A percentile compares a stretch with the other conserved stretches of the same genome.
phyloP scores from a whole-genome alignment of 2,797 vertebrate species.

The Poeciliopsis infans region DNA sequence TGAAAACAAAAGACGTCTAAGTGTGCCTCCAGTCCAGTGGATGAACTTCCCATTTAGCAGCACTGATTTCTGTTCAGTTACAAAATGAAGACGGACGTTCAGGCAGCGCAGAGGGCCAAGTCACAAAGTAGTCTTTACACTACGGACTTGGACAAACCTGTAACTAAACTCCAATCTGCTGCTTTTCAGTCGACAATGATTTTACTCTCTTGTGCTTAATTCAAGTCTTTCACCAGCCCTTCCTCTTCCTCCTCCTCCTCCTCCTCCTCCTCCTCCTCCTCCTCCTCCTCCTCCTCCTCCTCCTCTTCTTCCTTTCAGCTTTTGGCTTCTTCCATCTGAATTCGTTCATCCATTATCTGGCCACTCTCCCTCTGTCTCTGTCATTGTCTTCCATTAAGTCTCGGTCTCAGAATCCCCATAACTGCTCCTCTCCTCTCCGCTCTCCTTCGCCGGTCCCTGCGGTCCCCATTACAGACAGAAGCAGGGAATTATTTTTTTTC shows the following conservation, averaged over 20 bases:
- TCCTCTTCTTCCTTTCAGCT: not conserved
- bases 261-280: too few relatives aligned
- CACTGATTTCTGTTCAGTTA: not conserved
- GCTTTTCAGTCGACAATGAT: not conserved
- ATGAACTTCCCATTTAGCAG: not conserved
- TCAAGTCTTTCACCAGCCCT: not conserved
- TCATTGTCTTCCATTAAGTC: slow-evolving; percentile 34
- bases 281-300: not conserved
- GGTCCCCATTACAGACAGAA: slow-evolving; percentile 53
- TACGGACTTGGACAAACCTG: not conserved
- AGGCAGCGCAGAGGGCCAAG: not conserved
- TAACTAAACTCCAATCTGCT: slow-evolving; percentile 7
- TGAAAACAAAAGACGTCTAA: not conserved
- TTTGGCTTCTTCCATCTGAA: not conserved
- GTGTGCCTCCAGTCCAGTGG: not conserved
- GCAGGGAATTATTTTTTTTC: slow-evolving; percentile 14
- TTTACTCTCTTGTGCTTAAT: not conserved
- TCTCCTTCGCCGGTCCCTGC: slow-evolving; percentile 44
- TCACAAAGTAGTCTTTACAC: slow-evolving; percentile 1
- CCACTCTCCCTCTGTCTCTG: slow-evolving; percentile 4
- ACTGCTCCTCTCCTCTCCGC: slow-evolving; percentile 22
- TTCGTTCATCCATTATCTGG: slow-evolving; percentile 36
- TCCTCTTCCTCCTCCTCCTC: too few relatives aligned
- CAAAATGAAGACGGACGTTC: too few relatives aligned
- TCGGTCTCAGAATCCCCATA: slow-evolving; percentile 27